These are phyloP conservation scores for Argya squamiceps DNA, from an alignment of 2,797 vertebrate species.

Conservation along the genomic window DNA sequence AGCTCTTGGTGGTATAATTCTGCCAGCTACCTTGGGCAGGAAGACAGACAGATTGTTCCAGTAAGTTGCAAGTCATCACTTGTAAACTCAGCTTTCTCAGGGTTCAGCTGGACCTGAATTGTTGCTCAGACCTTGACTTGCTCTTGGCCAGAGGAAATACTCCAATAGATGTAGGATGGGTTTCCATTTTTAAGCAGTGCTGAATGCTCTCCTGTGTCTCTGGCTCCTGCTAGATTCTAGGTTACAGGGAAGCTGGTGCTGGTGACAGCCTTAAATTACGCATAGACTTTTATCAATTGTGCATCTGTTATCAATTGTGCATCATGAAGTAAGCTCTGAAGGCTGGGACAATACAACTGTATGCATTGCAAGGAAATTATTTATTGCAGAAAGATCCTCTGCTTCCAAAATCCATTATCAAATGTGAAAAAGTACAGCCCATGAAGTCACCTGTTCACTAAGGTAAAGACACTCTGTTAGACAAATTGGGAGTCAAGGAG, in stretches of 20 bases:
- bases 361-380: rapidly evolving
- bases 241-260: neutral
- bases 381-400: neutral
- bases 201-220: neutral
- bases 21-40: neutral
- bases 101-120: neutral
- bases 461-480: neutral
- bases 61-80: neutral
- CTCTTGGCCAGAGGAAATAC: neutral
- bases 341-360: no score
- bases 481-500: neutral
- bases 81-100: neutral
- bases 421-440: neutral
- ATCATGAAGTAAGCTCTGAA: neutral
- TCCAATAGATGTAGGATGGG: rapidly evolving
- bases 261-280: neutral
- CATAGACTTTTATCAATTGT: neutral
- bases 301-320: neutral
- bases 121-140: neutral
- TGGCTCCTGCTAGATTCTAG: neutral
- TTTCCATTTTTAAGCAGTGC: neutral
- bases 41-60: neutral
- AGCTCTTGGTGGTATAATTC: neutral
- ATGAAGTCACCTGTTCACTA: neutral
- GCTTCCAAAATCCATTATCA: neutral